Conservation (phyloP, 2,888 invertebrate genomes). For the Busseola fusca region DNA sequence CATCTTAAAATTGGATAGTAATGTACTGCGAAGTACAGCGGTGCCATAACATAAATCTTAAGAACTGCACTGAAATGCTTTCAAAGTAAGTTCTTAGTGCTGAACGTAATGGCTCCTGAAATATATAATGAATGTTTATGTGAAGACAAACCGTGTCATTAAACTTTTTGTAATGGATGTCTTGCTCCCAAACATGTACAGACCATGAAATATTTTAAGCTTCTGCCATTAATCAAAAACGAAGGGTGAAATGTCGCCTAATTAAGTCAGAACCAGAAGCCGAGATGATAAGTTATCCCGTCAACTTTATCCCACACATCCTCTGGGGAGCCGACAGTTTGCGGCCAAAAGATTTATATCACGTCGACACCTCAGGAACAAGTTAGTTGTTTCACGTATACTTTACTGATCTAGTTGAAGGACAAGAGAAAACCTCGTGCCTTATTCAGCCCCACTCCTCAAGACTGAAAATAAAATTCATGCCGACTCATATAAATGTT, state of each 20-base stretch:
- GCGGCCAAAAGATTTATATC: conserved; percentile 49
- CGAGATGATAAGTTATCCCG: conserved; percentile 28
- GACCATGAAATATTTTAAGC: conserved; percentile 34
- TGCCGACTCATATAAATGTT: conserved; percentile 21
- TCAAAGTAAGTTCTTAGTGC: conserved; percentile 13
- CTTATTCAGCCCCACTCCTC: background rate
- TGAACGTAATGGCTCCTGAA: conserved; percentile 16
- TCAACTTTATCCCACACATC: conserved; percentile 26
- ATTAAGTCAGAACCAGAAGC: conserved; percentile 41
- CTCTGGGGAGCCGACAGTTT: conserved; percentile 17
- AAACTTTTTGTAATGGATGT: conserved; percentile 26
- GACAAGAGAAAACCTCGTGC: conserved; percentile 5
- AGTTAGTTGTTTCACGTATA: conserved; percentile 28
- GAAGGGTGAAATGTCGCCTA: conserved; percentile 27
- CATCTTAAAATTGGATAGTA: conserved; percentile 20
- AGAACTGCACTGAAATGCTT: conserved; percentile 36
- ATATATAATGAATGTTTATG: conserved; percentile 19
- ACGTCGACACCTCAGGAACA: conserved; percentile 19
- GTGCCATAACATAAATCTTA: conserved; percentile 25
- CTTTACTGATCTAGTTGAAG: conserved; percentile 21
- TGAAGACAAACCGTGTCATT: conserved; percentile 25
- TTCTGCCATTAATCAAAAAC: conserved; percentile 35
- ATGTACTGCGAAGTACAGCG: conserved; percentile 12
- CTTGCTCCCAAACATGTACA: conserved; percentile 7
- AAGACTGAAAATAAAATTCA: conserved; percentile 43